Percentiles rank a stretch among this genome's conserved stretches.
Evolutionary conservation across 1,140 invertebrate species (phyloP).

Genomic region (Hylaeus volcanicus): DNA sequence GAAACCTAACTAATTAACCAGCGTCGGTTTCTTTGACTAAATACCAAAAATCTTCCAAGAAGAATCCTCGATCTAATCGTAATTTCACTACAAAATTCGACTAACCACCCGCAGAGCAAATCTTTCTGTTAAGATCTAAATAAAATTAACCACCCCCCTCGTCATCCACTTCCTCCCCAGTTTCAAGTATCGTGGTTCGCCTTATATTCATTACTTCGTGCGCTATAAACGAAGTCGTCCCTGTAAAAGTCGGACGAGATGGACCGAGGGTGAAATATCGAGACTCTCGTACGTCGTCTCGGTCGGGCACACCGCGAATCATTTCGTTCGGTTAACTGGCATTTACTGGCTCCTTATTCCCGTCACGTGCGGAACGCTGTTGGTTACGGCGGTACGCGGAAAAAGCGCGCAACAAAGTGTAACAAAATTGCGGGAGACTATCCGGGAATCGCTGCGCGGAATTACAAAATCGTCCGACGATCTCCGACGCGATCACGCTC

Average conservation of each 20-base stretch:
- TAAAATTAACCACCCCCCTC: not conserved
- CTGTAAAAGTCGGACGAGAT: not conserved
- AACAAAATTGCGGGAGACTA: constrained; percentile 43
- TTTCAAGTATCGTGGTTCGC: too few relatives aligned
- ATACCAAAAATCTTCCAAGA: not conserved
- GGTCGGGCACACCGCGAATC: constrained; percentile 17
- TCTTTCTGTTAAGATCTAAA: constrained; percentile 19
- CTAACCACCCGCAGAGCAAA: not conserved
- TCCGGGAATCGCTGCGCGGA: constrained; percentile 29
- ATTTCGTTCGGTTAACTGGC: constrained; percentile 35
- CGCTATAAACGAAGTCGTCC: not conserved
- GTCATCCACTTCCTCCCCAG: too few relatives aligned
- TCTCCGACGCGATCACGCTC: constrained; percentile 13
- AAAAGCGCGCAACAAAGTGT: constrained; percentile 47
- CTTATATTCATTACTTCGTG: not conserved
- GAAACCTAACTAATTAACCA: too few relatives aligned
- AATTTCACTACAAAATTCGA: constrained; percentile 27
- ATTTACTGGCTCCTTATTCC: constrained; percentile 11
- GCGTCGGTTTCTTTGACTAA: not conserved
- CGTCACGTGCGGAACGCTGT: constrained; percentile 32
- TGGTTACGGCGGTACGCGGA: constrained; percentile 10
- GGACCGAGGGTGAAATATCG: not conserved
- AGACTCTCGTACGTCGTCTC: not conserved
- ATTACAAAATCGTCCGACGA: constrained; percentile 18
- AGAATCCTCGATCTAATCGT: not conserved